phyloP scores from a whole-genome alignment of 1,140 invertebrate genomes.

The Panonychus citri region DNA sequence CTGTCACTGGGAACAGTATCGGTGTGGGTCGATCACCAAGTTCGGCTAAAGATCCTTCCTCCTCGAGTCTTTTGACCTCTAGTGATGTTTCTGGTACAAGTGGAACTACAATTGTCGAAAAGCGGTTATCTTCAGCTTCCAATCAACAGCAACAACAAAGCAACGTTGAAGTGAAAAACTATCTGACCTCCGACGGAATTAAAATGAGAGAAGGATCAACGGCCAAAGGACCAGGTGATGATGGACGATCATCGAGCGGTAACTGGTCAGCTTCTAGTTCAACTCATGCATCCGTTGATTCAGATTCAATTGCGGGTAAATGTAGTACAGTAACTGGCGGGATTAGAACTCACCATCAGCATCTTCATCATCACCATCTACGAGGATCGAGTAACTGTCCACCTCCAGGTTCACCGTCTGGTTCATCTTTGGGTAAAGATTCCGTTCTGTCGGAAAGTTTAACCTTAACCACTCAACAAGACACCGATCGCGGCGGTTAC shows the following conservation, averaged over 20 bases:
- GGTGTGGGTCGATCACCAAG: background rate
- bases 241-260: constrained; percentile 57
- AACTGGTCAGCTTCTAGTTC: constrained; percentile 72
- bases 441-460: constrained; percentile 14
- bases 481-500: background rate
- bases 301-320: constrained; percentile 23
- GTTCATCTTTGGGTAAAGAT: constrained; percentile 17
- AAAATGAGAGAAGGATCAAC: constrained; percentile 3
- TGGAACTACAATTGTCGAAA: background rate
- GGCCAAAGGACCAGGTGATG: constrained; percentile 35
- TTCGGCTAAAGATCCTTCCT: constrained; percentile 1
- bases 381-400: background rate
- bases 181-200: background rate
- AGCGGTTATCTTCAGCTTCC: background rate
- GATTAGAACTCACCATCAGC: too few species aligned
- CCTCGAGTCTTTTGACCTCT: background rate
- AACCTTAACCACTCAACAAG: background rate
- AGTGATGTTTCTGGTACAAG: background rate
- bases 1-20: background rate
- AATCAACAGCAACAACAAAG: background rate
- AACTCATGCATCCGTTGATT: constrained; percentile 38
- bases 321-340: too few species aligned
- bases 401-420: constrained; percentile 4
- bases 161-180: background rate
- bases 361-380: background rate